Percentiles rank a stretch among this genome's conserved stretches.
Conservation (phyloP, 2,888 invertebrate genomes). For the Laspeyria flexula region DNA sequence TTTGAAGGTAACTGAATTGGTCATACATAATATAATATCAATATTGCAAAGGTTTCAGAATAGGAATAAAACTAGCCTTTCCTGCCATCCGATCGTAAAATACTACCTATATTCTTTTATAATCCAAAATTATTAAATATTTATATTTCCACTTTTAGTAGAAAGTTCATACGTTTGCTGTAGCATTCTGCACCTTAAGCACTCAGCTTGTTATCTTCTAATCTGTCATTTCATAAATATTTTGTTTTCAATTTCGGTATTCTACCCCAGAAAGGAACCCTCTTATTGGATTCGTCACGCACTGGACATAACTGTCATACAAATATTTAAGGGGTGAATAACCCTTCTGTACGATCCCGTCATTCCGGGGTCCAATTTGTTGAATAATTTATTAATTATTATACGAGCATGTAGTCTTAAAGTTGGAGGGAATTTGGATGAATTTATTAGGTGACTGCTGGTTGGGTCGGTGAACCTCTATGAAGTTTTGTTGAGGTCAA, state of each 20-base stretch:
- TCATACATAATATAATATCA: conserved; percentile 1
- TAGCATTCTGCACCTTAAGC: background rate
- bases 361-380: conserved; percentile 34
- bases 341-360: conserved; percentile 25
- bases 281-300: conserved; percentile 43
- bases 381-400: conserved; percentile 38
- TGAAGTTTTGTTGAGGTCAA: background rate
- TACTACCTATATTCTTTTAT: background rate
- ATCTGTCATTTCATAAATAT: conserved; percentile 32
- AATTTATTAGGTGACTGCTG: background rate
- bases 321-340: conserved; percentile 35
- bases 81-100: background rate
- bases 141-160: too few species aligned
- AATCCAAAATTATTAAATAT: background rate
- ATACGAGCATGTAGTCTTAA: conserved; percentile 14
- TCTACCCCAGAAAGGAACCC: conserved; percentile 20
- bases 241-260: conserved; percentile 33
- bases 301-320: conserved; percentile 42
- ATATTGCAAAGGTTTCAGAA: background rate
- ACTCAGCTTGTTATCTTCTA: too few species aligned
- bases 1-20: background rate
- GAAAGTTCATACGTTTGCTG: background rate
- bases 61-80: conserved; percentile 1
- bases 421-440: background rate
- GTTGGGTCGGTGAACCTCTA: background rate